phyloP scores from a whole-genome alignment of 2,797 vertebrate genomes.

The Schizopygopsis pylzovi region DNA sequence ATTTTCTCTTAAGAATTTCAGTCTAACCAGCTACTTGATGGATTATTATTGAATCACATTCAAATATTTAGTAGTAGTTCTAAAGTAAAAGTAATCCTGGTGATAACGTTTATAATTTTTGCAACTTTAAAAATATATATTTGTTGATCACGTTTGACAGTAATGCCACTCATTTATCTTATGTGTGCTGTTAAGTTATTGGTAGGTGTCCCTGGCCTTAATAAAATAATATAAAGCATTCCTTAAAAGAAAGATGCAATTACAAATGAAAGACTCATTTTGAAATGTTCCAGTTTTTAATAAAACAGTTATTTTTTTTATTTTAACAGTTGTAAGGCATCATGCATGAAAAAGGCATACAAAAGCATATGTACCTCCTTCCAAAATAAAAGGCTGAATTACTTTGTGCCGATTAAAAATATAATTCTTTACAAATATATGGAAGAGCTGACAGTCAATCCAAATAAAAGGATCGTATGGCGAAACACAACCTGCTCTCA shows the following conservation, averaged over 20 bases:
- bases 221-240: neutral
- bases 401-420: constrained; percentile 74
- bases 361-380: constrained; percentile 72
- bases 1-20: neutral
- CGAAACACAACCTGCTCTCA: constrained; percentile 71
- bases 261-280: constrained; percentile 44
- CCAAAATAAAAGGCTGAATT: constrained; percentile 65
- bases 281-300: constrained; percentile 72
- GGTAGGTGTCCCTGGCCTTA: neutral
- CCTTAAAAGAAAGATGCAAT: neutral
- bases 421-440: constrained; percentile 80
- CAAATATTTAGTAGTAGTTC: neutral
- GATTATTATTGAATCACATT: neutral
- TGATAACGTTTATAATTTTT: neutral
- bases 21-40: neutral
- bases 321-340: constrained; percentile 81
- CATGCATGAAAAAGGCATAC: constrained; percentile 81
- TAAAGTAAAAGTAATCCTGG: neutral
- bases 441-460: constrained; percentile 79
- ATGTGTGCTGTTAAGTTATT: neutral
- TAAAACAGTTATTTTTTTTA: constrained; percentile 71
- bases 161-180: neutral
- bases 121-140: neutral
- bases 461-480: constrained; percentile 68
- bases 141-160: neutral